Base-by-base conservation (phyloP, 2,797 vertebrate genomes). In the Labeo calbasu region DNA sequence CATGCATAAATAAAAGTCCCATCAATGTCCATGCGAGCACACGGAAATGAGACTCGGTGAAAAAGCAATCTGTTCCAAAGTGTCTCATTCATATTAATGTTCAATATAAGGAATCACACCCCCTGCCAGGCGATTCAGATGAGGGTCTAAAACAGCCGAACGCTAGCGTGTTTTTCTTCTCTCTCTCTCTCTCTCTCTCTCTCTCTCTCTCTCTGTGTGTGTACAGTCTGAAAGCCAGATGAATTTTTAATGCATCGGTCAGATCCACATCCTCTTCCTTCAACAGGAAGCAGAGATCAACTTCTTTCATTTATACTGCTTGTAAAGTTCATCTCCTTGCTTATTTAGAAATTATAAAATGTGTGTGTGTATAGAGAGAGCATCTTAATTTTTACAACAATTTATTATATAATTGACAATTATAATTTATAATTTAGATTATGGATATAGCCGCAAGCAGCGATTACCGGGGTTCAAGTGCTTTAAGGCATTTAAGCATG, bases 31-130 rank as follows among this genome's bases (percentile, higher is more conserved):
- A 53, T 25, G 50, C 5, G 15, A 63, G 61, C 61, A 43, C 9
- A 76, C 7, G 3, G 57, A 75, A 8, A 75, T 66, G 48, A 75
- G 40, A n/a, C 40, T 46, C 9, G 2, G 3, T 3, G 19, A 48
- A 61, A 83, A 83, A 66, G 48, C 50, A 77, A 77, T 77, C 48
- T 17, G 19, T 32, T 66, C 15, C 21, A 72, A 48, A 72, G 72
- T 40, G 78, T 81, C 75, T 81, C 70, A 84, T 87, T 79, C 72
- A 89, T 88, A 80, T 84, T 80, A 77, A 87, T 82, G 55, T 51
- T 77, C 81, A 51, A 80, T 50, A 75, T 59, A 76, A 73, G 51
- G 50, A 28, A n/a, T 75, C 55, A 21, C 79, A 70, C 48, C 80
- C 79, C 75, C 40, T 76, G 69, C 40, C 75, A 51, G 28, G 53